These are phyloP conservation scores for Phodopus roborovskii DNA, from an alignment of 2,113 vertebrate species.

Conservation along the genomic window DNA sequence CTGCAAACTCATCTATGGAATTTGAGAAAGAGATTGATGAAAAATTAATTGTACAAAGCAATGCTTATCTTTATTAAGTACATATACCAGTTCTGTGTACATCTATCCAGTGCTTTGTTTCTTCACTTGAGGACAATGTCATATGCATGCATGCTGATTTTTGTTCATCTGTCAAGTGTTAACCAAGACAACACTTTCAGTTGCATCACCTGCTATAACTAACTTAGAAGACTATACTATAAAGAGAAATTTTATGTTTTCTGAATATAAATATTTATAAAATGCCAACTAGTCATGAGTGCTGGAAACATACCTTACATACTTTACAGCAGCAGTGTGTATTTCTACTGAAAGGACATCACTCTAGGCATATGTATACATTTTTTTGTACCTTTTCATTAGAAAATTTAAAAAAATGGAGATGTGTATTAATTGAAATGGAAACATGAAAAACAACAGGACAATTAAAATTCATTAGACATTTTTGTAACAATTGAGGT, in stretches of 20 bases:
- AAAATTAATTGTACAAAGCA: neutral
- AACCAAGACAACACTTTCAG: neutral
- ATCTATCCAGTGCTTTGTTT: neutral
- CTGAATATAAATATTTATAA: neutral
- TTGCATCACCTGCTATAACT: neutral
- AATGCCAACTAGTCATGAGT: neutral
- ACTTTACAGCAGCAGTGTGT: neutral
- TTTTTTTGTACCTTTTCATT: neutral
- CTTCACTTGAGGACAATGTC: neutral
- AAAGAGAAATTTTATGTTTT: neutral
- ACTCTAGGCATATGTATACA: neutral
- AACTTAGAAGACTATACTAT: neutral
- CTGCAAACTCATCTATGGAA: neutral
- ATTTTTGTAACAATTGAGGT: neutral
- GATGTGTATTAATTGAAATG: neutral
- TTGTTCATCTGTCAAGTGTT: neutral
- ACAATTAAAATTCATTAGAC: neutral
- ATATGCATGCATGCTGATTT: neutral
- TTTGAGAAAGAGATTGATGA: no score
- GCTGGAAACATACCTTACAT: neutral
- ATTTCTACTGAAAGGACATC: no score
- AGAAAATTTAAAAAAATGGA: neutral
- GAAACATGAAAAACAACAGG: neutral
- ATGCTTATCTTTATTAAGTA: neutral
- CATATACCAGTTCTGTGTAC: neutral